Percentiles rank a stretch among this genome's conserved stretches.
Evolutionary conservation across 2,797 vertebrate genomes (phyloP).

Genomic region (Orestias chungarensis): DNA sequence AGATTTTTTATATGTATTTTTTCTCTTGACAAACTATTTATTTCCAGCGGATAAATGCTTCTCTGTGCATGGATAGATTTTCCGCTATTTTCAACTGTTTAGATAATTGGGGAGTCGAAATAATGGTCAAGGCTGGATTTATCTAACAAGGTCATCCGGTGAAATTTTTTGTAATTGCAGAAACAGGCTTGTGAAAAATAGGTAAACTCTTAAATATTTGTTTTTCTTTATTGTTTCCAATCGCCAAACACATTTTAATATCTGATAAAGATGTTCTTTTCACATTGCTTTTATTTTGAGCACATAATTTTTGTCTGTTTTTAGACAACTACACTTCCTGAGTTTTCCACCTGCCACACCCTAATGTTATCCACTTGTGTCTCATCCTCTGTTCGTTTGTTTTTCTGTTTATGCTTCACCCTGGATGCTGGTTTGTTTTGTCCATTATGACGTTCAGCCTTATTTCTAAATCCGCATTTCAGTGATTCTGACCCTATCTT

Average conservation of each 20-base stretch:
- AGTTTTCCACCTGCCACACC: not conserved
- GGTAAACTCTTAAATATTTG: not conserved
- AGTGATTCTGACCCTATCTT: not conserved
- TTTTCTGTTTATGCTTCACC: not conserved
- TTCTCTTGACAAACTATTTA: conserved; percentile 64
- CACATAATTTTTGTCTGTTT: not conserved
- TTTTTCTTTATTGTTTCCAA: not conserved
- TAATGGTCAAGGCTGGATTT: not conserved
- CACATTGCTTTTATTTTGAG: not conserved
- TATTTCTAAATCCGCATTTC: not conserved
- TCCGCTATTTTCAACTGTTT: conserved; percentile 5
- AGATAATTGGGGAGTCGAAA: not conserved
- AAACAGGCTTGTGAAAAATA: not conserved
- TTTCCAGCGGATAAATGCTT: conserved; percentile 55
- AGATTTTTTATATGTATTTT: conserved; percentile 44
- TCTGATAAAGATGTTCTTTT: not conserved
- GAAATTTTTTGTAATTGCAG: not conserved
- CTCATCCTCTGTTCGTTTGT: not conserved
- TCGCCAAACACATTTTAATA: not conserved
- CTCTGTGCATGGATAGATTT: not conserved
- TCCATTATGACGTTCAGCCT: not conserved
- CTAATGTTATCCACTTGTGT: not conserved
- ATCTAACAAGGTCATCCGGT: not conserved
- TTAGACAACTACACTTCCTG: not conserved
- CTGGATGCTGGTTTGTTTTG: not conserved